Evolutionary conservation across 2,888 invertebrate genomes (phyloP), one percentile per base, ranked within the genome.

Genomic region (Conomelus anceps): DNA sequence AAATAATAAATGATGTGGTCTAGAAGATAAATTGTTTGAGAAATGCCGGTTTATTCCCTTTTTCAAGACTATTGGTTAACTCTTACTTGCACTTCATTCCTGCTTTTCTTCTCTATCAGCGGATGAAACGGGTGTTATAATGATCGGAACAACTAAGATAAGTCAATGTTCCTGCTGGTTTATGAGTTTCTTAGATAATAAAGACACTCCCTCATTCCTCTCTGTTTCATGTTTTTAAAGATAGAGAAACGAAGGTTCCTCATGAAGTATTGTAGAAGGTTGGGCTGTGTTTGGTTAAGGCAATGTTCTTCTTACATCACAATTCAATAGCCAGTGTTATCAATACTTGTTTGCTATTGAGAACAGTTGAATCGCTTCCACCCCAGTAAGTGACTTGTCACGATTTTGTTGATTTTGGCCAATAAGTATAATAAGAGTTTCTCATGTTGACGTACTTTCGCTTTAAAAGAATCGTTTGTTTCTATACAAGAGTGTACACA

Each of bases 1-100:
- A 63, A 63, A 63, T 86, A 86, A 86, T 29, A 86, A 86, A 86
- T 86, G 86, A 86, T 86, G 86, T 86, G 86, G 86, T 86, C 29
- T 23, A 13, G 22, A 86, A 86, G 86, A 86, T 86, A 86, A 86
- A 86, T 86, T 24, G 24, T 23, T 23, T 86, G 24, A 86, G 86
- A 86, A 29, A 86, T 86, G 29, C 86, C 22, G 24, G 86, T 26
- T 86, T 86, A 63, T 63, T 63, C 63, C 63, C 63, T 63, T 13
- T n/a, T 63, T n/a, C 63, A 63, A 63, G 63, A 63, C 63, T 63
- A 63, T 63, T 63, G 63, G 63, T n/a, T 63, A 63, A 63, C 63
- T 63, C 63, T 63, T n/a, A n/a, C n/a, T n/a, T n/a, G n/a, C 63
- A 7, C 6, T 63, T 63, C n/a, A 13, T n/a, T 63, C n/a, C n/a